Evolutionary conservation across 2,888 invertebrate species (phyloP).

Genomic region (Herminia tarsipennalis): DNA sequence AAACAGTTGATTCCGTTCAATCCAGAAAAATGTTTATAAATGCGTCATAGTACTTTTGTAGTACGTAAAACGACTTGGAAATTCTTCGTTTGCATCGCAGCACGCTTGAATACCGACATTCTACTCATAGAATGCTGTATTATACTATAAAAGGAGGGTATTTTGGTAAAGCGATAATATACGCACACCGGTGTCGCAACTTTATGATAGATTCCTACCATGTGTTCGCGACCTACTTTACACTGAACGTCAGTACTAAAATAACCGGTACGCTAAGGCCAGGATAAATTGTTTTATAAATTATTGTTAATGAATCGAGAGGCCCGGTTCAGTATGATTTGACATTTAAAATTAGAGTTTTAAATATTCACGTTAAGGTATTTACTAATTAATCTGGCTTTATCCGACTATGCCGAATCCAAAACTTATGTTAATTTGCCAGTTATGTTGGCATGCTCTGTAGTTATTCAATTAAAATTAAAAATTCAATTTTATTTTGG

Average conservation of each 20-base stretch:
- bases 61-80: not conserved
- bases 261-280: slow-evolving; percentile 61
- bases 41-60: not conserved
- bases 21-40: too few relatives aligned
- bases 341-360: slow-evolving; percentile 21
- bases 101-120: not conserved
- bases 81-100: not conserved
- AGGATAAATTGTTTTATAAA: slow-evolving; percentile 46
- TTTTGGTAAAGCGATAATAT: slow-evolving; percentile 23
- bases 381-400: too few relatives aligned
- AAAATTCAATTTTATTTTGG: too few relatives aligned
- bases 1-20: too few relatives aligned
- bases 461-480: too few relatives aligned
- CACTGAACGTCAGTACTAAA: slow-evolving; percentile 52
- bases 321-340: slow-evolving; percentile 17
- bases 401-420: too few relatives aligned
- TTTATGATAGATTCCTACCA: slow-evolving; percentile 59
- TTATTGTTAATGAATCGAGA: slow-evolving; percentile 18
- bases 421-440: too few relatives aligned
- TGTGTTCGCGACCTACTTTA: slow-evolving; percentile 65
- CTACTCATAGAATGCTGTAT: slow-evolving; percentile 2
- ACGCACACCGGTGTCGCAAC: slow-evolving; percentile 53
- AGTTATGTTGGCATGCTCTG: too few relatives aligned
- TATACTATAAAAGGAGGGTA: slow-evolving; percentile 27
- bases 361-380: too few relatives aligned